Base-by-base conservation (phyloP, 1,140 invertebrate species). In the Homalodisca vitripennis region DNA sequence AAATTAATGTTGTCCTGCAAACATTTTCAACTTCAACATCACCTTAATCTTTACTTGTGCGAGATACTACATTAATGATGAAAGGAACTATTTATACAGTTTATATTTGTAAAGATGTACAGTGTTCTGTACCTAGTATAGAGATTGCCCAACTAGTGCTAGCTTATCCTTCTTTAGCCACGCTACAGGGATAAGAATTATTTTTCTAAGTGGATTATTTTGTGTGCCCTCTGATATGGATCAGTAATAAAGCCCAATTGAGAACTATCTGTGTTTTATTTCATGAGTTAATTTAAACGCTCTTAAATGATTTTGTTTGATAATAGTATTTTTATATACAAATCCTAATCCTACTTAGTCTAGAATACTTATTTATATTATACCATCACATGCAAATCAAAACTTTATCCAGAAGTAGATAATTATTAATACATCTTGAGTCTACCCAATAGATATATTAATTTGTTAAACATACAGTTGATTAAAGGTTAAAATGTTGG, bases 51-150 rank as follows among this genome's bases (percentile, higher is more conserved):
- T 27, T 27, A 60, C 2, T 60, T 10, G 14, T 3, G 6, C 3
- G 22, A 27, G 6, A 26, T n/a, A n/a, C 34, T 41, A 10, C 17
- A 41, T 41, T 41, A 41, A 10, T 6, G 17, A 10, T 41, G 3
- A 6, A n/a, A 60, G 55, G 29, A 26, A 60, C 14, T 60, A 60
- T 60, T 60, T 60, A 60, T 60, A 60, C 55, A 60, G n/a, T 60
- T 60, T 60, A 60, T 60, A 60, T 60, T 60, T 60, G 55, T 60
- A 60, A 22, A 60, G 55, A 22, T 60, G 55, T 60, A 60, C 55
- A 60, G 55, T 27, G 55, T 60, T 13, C 55, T 60, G 26, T 41
- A 41, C 34, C 17, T 41, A 41, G 34, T 41, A 41, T 41, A 41
- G 17, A 41, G 34, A 41, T 13, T 26, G 3, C 26, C 26, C 48